Evolutionary conservation across 2,797 vertebrate species (phyloP), one percentile per base, ranked within the genome.

Genomic region (Periparus ater): DNA sequence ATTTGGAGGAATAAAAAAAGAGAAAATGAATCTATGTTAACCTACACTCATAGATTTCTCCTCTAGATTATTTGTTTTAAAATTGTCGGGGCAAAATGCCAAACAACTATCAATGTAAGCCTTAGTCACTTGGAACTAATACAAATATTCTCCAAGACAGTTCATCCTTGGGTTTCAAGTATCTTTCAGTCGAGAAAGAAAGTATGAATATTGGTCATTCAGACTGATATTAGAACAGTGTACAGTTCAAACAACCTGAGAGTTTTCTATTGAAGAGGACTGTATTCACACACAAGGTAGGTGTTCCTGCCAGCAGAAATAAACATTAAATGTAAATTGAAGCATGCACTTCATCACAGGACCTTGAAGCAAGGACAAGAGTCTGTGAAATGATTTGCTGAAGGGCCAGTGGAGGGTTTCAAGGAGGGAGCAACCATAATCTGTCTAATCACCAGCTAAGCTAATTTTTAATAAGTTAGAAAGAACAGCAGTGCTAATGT

Each of bases 401-500:
- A 93, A 92, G 23, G 82, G 25, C 12, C n/a, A 72, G 47, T 45
- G 44, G 7, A 83, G 12, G 29, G 6, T 94, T 92, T 84, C 54
- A 78, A 80, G 62, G 32, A 60, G 29, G 40, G 6, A 81, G 18
- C 32, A 58, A 54, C 57, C 27, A 40, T 6, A 71, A 22, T 44
- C 54, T 53, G 13, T 50, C 11, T 85, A 82, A 86, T 62, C 1
- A 0, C 13, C 32, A 86, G 45, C 22, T 79, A 79, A 94, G 32
- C 34, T 89, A 84, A 88, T 79, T 93, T 75, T 82, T 95, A 95
- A 85, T 82, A 38, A 21, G 1, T 25, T 90, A 78, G 54, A 93
- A 85, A 88, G 66, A 87, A 57, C 5, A 93, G 48, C 21, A 61
- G 18, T 44, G 58, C 6, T 95, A 72, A 94, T 78, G 40, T 45